Conservation (phyloP, 2,888 invertebrate species). For the Prenolepis imparis region DNA sequence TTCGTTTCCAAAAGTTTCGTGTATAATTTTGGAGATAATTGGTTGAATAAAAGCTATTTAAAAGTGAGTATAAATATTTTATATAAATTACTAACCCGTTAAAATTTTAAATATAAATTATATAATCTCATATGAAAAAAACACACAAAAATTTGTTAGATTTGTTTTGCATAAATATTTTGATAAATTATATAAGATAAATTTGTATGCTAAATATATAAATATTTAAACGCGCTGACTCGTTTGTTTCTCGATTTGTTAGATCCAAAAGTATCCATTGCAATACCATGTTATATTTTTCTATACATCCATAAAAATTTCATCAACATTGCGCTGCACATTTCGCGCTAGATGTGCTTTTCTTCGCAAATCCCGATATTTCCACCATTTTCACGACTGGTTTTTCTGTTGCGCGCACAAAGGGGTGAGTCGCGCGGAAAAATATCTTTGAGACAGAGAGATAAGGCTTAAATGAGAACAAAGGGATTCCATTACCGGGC, state of each 20-base stretch:
- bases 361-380: constrained; percentile 12
- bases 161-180: background rate
- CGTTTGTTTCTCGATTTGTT: background rate
- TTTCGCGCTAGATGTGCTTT: background rate
- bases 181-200: background rate
- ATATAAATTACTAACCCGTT: no score
- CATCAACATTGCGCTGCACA: background rate
- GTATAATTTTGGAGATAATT: background rate
- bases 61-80: background rate
- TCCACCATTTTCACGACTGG: constrained; percentile 16
- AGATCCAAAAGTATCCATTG: constrained; percentile 1
- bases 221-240: background rate
- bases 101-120: no score
- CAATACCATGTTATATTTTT: constrained; percentile 2
- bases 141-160: background rate
- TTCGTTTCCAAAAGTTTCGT: background rate
- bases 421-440: constrained; percentile 30
- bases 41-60: background rate
- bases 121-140: background rate
- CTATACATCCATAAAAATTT: constrained; percentile 6
- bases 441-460: constrained; percentile 37
- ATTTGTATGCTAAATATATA: background rate
- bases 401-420: constrained; percentile 34
- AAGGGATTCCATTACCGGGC: constrained; percentile 49
- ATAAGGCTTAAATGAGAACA: constrained; percentile 43